These are phyloP conservation scores for Chrysaora quinquecirrha DNA, from an alignment of 30 jellyfish, hydroid and myxozoan species.

Conservation along the genomic window DNA sequence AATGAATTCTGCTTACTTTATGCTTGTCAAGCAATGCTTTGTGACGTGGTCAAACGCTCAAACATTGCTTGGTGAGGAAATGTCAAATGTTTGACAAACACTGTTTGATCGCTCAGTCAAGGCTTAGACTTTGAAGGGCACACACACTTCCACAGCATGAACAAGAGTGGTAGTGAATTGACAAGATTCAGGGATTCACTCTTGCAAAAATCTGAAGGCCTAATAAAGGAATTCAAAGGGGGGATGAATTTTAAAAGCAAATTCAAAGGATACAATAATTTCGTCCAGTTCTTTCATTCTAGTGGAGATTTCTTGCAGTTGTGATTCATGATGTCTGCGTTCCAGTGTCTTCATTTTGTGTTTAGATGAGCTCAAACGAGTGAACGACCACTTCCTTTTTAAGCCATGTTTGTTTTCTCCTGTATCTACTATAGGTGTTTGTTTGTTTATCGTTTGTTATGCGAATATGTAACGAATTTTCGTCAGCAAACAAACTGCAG, in stretches of 20 bases:
- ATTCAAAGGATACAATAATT: slow-evolving; percentile 40
- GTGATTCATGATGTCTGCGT: neutral
- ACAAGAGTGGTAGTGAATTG: no score
- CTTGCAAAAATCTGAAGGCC: neutral
- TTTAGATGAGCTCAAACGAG: neutral
- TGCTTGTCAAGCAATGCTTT: no score
- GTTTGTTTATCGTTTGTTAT: neutral
- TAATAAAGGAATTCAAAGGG: neutral
- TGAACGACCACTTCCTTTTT: neutral
- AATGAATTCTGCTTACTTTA: no score
- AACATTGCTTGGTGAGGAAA: no score
- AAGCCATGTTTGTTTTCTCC: neutral
- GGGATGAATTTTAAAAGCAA: neutral
- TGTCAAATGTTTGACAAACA: no score
- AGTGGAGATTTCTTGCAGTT: neutral
- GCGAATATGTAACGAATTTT: neutral
- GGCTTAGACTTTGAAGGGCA: no score
- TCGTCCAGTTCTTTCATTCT: slow-evolving; percentile 33
- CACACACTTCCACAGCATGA: no score
- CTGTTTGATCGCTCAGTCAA: no score
- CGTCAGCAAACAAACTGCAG: neutral
- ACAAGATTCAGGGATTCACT: neutral
- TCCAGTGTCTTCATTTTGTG: neutral
- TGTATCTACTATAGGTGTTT: neutral
- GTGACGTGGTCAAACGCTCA: no score